Conservation (phyloP, 2,797 vertebrate species). For the Coregonus sp. region DNA sequence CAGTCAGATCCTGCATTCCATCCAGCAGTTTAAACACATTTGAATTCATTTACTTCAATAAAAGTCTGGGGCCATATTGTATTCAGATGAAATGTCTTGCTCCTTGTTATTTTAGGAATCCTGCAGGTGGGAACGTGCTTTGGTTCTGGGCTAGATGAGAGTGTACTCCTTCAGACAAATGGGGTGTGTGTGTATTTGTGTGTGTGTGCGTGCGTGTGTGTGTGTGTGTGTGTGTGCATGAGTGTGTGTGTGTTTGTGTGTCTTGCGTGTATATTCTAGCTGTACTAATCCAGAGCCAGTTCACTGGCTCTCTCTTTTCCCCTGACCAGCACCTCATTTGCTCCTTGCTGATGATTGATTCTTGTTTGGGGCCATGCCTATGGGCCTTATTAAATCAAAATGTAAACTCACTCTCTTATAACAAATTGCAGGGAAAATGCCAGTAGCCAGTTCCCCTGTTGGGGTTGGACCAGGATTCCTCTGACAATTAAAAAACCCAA, state of each 20-base stretch:
- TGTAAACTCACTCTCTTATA: conserved; percentile 72
- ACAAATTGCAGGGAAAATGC: conserved; percentile 73
- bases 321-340: conserved; percentile 48
- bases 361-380: conserved; percentile 72
- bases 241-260: neutral
- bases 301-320: conserved; percentile 34
- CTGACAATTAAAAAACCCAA: conserved; percentile 68
- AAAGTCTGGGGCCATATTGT: conserved; percentile 58
- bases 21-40: conserved; percentile 70
- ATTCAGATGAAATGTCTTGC: conserved; percentile 62
- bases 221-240: neutral
- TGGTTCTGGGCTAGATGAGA: conserved; percentile 4
- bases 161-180: neutral
- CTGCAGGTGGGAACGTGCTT: conserved; percentile 7
- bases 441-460: conserved; percentile 60
- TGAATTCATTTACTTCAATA: conserved; percentile 66
- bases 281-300: conserved; percentile 46
- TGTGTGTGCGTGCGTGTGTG: neutral
- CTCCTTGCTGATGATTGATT: conserved; percentile 70
- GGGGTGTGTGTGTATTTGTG: neutral
- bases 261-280: neutral
- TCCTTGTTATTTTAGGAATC: conserved; percentile 7
- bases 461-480: conserved; percentile 60
- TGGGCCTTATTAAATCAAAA: conserved; percentile 79
- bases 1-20: conserved; percentile 48